phyloP scores from a whole-genome alignment of 2,888 invertebrate species.

The Stegana nigrithorax region DNA sequence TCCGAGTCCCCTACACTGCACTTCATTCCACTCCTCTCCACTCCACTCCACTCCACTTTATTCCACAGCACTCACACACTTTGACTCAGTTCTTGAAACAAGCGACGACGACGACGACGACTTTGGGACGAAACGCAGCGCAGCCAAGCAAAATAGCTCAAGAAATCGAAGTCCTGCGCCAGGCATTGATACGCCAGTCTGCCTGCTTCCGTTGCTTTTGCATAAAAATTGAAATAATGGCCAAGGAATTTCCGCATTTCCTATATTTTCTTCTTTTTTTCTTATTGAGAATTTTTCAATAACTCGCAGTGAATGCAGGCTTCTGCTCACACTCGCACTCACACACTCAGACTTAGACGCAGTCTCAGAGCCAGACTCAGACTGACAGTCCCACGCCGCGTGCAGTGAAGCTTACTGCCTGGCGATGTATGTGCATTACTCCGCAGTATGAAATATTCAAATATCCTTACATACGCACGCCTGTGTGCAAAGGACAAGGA shows the following conservation, averaged over 20 bases:
- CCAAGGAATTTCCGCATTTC: constrained; percentile 39
- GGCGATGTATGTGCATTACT: not conserved
- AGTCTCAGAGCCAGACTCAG: too few relatives aligned
- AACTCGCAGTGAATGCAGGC: constrained; percentile 36
- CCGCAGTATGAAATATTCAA: not conserved
- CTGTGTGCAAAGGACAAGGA: constrained; percentile 41
- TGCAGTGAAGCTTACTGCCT: too few relatives aligned
- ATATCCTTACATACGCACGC: too few relatives aligned
- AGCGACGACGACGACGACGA: constrained; percentile 45
- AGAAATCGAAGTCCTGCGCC: not conserved
- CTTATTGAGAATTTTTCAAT: constrained; percentile 55
- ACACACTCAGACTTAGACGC: too few relatives aligned
- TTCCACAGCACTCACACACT: constrained; percentile 35
- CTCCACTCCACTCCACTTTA: too few relatives aligned
- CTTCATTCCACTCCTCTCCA: not conserved
- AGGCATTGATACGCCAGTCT: too few relatives aligned
- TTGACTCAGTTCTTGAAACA: constrained; percentile 51
- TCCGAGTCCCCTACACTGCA: not conserved
- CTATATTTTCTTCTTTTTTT: too few relatives aligned
- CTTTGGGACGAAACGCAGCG: not conserved
- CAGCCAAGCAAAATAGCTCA: not conserved
- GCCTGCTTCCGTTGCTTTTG: constrained; percentile 23
- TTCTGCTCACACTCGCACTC: not conserved
- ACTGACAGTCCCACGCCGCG: too few relatives aligned
- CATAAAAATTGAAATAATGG: constrained; percentile 23